Base-by-base conservation (phyloP, 1,140 invertebrate species). In the Charaxes varanes region DNA sequence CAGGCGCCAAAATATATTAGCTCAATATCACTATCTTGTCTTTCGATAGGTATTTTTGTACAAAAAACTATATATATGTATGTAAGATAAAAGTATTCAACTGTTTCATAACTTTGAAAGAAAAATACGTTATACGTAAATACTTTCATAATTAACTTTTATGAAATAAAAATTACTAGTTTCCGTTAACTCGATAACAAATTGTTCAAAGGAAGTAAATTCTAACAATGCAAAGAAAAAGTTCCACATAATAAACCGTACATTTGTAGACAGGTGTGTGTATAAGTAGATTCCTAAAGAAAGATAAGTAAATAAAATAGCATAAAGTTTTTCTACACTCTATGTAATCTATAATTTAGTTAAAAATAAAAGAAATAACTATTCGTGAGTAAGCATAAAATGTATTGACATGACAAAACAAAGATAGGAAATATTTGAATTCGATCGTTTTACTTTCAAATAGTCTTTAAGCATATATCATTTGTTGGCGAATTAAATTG, bases 161-260 rank as follows among this genome's bases (percentile, higher is more conserved):
- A 3, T 18, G 0, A 18, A 32, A 19, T 32, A 31, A 16, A 31
- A 4, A 31, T 7, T 32, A 17, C 11, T 34, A 8, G 11, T 37
- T 23, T 44, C 33, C 33, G 41, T 44, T 44, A 44, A 44, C 18
- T 15, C 16, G 18, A 21, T 44, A 44, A 30, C 36, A 36, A 36
- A 21, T 24, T 22, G 23, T n/a, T n/a, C 5, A 24, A 37, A 35
- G 34, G 22, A 16, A 44, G 33, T 44, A 35, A 14, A 34, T 21
- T 44, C 41, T 43, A 45, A 46, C 37, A 45, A 47, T 53, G 47
- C 34, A 38, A 41, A 47, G 43, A 33, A 46, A 40, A 46, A 46
- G 33, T 6, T 32, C 28, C 23, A 40, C 23, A 16, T 34, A 28
- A 34, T 46, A 33, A 37, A 46, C 30, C 22, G 43, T 35, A 40